phyloP scores from a whole-genome alignment of 2,888 invertebrate species.

The Drymonia ruficornis region DNA sequence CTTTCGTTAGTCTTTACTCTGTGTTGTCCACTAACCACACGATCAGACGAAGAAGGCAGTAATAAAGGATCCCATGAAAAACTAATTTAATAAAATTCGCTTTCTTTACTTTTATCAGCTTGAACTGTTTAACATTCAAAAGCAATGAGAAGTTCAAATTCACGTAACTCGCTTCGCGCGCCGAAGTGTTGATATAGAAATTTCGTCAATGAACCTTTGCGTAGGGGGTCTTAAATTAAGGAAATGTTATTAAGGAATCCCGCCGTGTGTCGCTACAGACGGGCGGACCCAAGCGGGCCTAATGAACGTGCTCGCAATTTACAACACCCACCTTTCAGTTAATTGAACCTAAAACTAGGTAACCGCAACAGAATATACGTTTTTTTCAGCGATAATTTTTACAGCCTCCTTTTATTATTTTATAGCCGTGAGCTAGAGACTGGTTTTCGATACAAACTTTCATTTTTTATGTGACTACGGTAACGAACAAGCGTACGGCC shows the following conservation, averaged over 20 bases:
- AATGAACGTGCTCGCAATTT: conserved; percentile 82
- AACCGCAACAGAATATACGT: background rate
- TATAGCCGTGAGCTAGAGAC: too few relatives aligned
- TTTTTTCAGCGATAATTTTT: background rate
- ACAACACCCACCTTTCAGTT: conserved; percentile 76
- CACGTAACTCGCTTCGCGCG: conserved; percentile 26
- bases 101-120: too few relatives aligned
- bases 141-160: conserved; percentile 22
- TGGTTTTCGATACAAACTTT: too few relatives aligned
- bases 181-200: conserved; percentile 45
- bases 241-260: conserved; percentile 83
- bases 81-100: too few relatives aligned
- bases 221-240: conserved; percentile 73
- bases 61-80: too few relatives aligned
- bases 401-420: background rate
- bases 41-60: too few relatives aligned
- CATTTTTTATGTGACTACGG: too few relatives aligned
- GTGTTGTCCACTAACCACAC: too few relatives aligned
- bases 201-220: conserved; percentile 38
- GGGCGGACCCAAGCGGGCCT: conserved; percentile 64
- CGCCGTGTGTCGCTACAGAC: conserved; percentile 78
- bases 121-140: conserved; percentile 6
- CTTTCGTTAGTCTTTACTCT: too few relatives aligned
- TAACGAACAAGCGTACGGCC: too few relatives aligned
- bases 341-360: conserved; percentile 39